Conservation (phyloP, 2,888 invertebrate species). For the Drosophila diplacantha region DNA sequence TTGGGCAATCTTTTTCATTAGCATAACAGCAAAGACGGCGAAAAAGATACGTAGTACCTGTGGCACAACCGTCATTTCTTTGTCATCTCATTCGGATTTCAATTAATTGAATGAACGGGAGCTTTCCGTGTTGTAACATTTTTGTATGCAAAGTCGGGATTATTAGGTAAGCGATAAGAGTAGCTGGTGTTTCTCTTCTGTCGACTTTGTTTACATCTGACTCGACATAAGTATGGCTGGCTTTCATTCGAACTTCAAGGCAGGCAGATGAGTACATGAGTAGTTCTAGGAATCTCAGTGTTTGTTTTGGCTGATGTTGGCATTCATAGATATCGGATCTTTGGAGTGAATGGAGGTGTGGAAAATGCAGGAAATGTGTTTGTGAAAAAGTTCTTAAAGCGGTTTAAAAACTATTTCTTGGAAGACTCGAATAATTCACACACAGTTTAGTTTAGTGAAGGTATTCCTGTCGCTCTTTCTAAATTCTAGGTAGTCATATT, state of each 20-base stretch:
- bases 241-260: slow-evolving; percentile 14
- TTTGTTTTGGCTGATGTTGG: slow-evolving; percentile 32
- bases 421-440: not conserved
- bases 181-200: slow-evolving; percentile 3
- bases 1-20: slow-evolving; percentile 43
- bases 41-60: slow-evolving; percentile 4
- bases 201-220: slow-evolving; percentile 30
- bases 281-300: slow-evolving; percentile 28
- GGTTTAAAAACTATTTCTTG: not conserved
- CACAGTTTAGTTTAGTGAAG: too few relatives aligned
- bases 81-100: slow-evolving; percentile 31
- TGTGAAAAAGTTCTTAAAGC: slow-evolving; percentile 1
- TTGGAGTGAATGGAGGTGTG: not conserved
- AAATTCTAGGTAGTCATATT: too few relatives aligned
- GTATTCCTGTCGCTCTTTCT: too few relatives aligned
- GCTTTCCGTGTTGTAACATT: slow-evolving; percentile 28
- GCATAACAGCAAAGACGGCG: slow-evolving; percentile 27
- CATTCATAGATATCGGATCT: slow-evolving; percentile 25
- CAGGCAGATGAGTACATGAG: slow-evolving; percentile 11
- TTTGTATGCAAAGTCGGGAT: slow-evolving; percentile 28
- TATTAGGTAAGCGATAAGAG: slow-evolving; percentile 24
- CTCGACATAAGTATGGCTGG: slow-evolving; percentile 18
- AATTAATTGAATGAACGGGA: slow-evolving; percentile 28
- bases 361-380: not conserved
- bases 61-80: slow-evolving; percentile 31